Evolutionary conservation across 2,113 vertebrate genomes (phyloP).

Genomic region (Ciconia maguari): DNA sequence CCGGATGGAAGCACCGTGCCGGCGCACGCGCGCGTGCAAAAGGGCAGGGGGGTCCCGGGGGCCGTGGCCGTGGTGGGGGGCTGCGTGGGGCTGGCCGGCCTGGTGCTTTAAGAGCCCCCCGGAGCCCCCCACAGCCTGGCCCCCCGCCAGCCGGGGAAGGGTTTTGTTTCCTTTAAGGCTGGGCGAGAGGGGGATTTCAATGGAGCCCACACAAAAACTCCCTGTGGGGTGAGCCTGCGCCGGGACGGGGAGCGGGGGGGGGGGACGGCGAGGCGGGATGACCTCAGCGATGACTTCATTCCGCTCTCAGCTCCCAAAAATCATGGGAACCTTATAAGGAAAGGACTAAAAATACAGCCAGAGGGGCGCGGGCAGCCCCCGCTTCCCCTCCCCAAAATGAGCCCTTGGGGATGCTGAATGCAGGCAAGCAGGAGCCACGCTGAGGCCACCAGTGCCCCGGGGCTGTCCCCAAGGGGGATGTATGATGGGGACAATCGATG

Average conservation of each 20-base stretch:
- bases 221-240: neutral
- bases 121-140: neutral
- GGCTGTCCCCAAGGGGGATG: neutral
- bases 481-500: neutral
- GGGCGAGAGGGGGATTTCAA: neutral
- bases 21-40: neutral
- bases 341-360: neutral
- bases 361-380: neutral
- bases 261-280: neutral
- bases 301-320: conserved; percentile 10
- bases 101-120: neutral
- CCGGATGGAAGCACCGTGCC: fast-evolving
- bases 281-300: conserved; percentile 60
- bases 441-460: neutral
- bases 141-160: neutral
- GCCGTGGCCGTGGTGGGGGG: neutral
- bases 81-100: neutral
- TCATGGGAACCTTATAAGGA: conserved; percentile 34
- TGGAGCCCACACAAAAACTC: conserved; percentile 43
- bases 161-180: conserved; percentile 38
- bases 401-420: neutral
- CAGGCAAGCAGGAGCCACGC: neutral
- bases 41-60: neutral
- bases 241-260: neutral
- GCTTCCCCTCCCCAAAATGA: neutral